Conservation (phyloP, 2,113 vertebrate genomes). For the Poeciliopsis turrubarensis region DNA sequence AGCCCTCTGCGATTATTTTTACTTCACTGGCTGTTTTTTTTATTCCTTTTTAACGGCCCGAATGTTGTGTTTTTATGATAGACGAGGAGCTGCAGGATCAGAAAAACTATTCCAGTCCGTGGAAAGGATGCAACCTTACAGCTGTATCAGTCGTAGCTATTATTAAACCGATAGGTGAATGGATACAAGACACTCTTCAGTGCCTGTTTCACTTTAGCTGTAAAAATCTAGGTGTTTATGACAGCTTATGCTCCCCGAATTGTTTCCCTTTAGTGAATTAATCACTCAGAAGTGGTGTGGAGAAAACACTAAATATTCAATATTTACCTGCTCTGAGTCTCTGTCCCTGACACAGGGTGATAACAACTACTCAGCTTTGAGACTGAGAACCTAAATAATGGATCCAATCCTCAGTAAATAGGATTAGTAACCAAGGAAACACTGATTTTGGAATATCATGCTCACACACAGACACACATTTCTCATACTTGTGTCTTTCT, state of each 20-base stretch:
- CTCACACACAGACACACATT: constrained; percentile 18
- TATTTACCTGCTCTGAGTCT: constrained; percentile 44
- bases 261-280: constrained; percentile 42
- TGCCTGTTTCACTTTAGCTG: neutral
- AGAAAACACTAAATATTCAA: constrained; percentile 54
- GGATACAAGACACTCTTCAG: neutral
- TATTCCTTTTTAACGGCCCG: constrained; percentile 17
- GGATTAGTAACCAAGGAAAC: constrained; percentile 82
- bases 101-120: constrained; percentile 1
- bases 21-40: neutral
- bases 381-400: constrained; percentile 74
- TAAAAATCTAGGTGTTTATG: constrained; percentile 32
- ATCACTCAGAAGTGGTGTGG: constrained; percentile 49
- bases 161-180: neutral
- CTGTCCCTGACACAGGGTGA: constrained; percentile 71
- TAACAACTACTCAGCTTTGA: constrained; percentile 74
- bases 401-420: constrained; percentile 75
- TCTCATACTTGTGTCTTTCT: constrained; percentile 20
- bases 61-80: constrained; percentile 29
- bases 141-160: constrained; percentile 3
- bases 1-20: constrained; percentile 15
- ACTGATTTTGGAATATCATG: constrained; percentile 47
- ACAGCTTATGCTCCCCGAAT: constrained; percentile 34
- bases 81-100: constrained; percentile 22
- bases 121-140: constrained; percentile 38